phyloP scores from a whole-genome alignment of 2,797 vertebrate genomes.

The Morus bassanus region DNA sequence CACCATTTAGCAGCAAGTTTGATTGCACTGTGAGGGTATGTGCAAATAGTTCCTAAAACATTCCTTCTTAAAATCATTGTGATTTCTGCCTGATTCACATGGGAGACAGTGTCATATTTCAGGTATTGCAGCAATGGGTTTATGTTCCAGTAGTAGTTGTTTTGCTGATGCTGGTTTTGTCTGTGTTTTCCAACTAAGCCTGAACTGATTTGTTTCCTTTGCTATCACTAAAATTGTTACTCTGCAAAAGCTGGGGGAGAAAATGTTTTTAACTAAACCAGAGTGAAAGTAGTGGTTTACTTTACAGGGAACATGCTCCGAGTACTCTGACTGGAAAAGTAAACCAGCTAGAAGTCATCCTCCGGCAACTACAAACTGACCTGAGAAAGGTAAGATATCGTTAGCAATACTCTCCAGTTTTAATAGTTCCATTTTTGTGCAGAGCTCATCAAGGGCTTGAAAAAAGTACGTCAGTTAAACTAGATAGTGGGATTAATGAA shows the following conservation, averaged over 20 bases:
- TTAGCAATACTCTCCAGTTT: background rate
- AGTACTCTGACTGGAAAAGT: slow-evolving; percentile 95
- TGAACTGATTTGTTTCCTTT: background rate
- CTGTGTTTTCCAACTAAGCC: background rate
- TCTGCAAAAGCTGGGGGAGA: background rate
- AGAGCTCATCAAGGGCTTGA: background rate
- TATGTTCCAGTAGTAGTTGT: background rate
- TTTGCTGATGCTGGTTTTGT: background rate
- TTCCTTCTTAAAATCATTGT: background rate
- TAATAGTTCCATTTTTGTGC: background rate
- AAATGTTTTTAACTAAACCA: background rate
- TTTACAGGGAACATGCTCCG: slow-evolving; percentile 76
- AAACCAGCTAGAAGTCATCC: slow-evolving; percentile 94
- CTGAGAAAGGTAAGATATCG: slow-evolving; percentile 84
- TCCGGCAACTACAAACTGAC: slow-evolving; percentile 93
- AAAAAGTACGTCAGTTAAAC: background rate
- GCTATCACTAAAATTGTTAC: background rate
- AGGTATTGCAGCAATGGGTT: background rate
- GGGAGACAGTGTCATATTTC: background rate
- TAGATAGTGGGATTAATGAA: background rate
- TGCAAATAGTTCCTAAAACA: background rate
- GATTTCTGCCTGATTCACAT: background rate
- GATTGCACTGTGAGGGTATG: background rate
- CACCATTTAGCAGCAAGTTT: background rate
- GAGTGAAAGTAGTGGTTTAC: background rate